Percentiles rank a stretch among this genome's conserved stretches.
Evolutionary conservation across 2,797 vertebrate genomes (phyloP).

Genomic region (Moxostoma hubbsi): DNA sequence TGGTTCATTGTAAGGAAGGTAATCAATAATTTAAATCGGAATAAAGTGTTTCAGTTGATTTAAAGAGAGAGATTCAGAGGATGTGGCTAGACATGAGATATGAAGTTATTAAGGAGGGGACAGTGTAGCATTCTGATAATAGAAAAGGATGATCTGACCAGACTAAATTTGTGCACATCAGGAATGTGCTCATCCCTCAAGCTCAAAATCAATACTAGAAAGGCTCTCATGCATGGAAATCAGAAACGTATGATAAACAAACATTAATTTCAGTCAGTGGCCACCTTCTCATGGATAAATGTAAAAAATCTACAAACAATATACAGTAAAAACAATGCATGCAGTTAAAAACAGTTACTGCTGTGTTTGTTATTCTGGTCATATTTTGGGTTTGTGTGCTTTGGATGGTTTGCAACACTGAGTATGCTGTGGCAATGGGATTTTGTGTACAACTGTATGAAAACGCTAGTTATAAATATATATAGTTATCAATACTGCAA

Average conservation of each 20-base stretch:
- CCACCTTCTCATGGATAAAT: background rate
- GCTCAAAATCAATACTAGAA: constrained; percentile 80
- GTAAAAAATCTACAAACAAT: background rate
- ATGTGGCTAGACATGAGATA: constrained; percentile 16
- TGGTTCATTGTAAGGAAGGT: constrained; percentile 11
- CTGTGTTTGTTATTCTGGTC: too few species aligned
- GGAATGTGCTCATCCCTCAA: constrained; percentile 59
- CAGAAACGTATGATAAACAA: constrained; percentile 39
- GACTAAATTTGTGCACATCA: constrained; percentile 63
- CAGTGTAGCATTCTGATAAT: constrained; percentile 83
- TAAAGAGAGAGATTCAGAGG: constrained; percentile 17
- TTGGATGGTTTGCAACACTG: too few species aligned
- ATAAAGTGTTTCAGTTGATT: constrained; percentile 7
- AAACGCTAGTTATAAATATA: too few species aligned
- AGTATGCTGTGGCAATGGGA: too few species aligned
- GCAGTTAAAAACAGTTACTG: too few species aligned
- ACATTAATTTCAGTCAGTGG: background rate
- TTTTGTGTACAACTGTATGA: too few species aligned
- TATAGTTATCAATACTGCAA: too few species aligned
- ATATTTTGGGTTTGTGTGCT: too few species aligned
- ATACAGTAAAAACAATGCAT: too few species aligned
- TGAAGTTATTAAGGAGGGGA: constrained; percentile 75
- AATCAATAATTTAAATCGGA: constrained; percentile 48
- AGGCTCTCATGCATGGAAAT: constrained; percentile 58
- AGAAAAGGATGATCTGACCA: constrained; percentile 70